A percentile compares a stretch with the other conserved stretches of the same genome.
Evolutionary conservation across 2,888 invertebrate species (phyloP).

Genomic region (Lasioglossum pauxillum): DNA sequence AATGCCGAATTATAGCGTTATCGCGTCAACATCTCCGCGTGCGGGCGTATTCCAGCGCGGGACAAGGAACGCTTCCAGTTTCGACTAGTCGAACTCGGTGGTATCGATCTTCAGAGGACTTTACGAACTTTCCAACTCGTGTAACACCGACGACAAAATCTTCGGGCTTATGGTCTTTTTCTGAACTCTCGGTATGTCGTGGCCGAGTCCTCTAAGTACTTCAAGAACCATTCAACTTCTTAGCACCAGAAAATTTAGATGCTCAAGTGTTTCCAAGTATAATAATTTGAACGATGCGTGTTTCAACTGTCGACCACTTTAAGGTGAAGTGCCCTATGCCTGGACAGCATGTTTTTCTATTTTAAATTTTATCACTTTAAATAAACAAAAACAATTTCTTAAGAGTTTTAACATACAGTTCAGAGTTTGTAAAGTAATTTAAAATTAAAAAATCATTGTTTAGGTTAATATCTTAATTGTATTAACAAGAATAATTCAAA

Average conservation of each 20-base stretch:
- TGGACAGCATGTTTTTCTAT: too few relatives aligned
- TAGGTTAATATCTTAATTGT: too few relatives aligned
- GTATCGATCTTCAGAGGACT: neutral
- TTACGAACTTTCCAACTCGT: neutral
- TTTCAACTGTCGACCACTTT: too few relatives aligned
- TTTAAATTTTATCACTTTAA: too few relatives aligned
- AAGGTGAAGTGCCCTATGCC: too few relatives aligned
- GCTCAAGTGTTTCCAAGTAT: neutral
- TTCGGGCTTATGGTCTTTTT: neutral
- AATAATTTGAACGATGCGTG: neutral
- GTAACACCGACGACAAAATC: neutral
- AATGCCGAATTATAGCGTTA: conserved; percentile 38
- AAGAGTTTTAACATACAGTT: too few relatives aligned
- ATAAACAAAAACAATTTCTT: too few relatives aligned
- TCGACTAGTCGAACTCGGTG: neutral
- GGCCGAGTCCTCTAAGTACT: neutral
- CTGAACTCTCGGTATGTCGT: neutral
- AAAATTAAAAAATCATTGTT: too few relatives aligned
- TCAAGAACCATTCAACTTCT: neutral
- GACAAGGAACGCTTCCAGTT: neutral
- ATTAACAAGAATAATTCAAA: too few relatives aligned
- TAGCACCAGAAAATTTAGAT: neutral
- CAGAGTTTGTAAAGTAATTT: too few relatives aligned
- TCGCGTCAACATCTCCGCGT: conserved; percentile 11
- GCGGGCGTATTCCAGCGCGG: neutral